These are phyloP conservation scores for Alcedo atthis DNA, from an alignment of 2,797 vertebrate genomes.

Conservation along the genomic window DNA sequence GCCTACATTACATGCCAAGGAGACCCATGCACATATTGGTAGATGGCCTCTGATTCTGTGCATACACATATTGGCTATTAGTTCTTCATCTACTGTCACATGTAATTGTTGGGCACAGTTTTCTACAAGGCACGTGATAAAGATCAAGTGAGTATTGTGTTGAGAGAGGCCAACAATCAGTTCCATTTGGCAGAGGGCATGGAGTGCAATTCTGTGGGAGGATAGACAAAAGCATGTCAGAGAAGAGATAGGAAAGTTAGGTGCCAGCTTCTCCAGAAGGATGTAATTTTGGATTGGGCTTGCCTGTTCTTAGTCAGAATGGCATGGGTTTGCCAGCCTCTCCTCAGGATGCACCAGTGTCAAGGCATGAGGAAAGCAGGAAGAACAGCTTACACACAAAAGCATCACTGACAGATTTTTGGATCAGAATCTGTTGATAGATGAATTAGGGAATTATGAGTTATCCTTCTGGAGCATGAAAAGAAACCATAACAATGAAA, in stretches of 20 bases:
- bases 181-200: neutral
- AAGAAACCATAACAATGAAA: neutral
- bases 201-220: neutral
- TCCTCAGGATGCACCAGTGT: neutral
- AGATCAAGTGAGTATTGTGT: neutral
- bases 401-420: neutral
- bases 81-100: neutral
- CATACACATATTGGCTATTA: neutral
- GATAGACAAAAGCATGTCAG: neutral
- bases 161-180: neutral
- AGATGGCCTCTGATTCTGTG: neutral
- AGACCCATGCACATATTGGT: neutral
- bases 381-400: neutral
- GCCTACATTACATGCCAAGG: too few species aligned
- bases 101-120: neutral
- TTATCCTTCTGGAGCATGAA: neutral
- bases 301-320: neutral
- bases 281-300: neutral
- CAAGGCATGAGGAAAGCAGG: neutral
- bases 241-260: neutral
- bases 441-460: neutral
- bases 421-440: neutral
- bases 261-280: neutral
- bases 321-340: neutral
- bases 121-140: neutral